Conservation (phyloP, 2,888 invertebrate genomes). For the Caenorhabditis uteleia region DNA sequence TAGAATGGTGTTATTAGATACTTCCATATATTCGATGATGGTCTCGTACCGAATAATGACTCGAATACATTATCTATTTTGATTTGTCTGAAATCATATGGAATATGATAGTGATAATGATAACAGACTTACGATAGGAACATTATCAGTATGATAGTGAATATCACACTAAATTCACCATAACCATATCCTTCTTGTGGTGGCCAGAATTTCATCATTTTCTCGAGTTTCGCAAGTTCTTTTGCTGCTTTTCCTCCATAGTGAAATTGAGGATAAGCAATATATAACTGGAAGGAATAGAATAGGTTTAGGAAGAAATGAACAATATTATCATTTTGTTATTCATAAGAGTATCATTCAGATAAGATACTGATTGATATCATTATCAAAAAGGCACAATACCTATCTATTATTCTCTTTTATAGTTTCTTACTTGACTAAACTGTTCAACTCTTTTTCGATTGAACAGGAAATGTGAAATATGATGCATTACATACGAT, state of each 20-base stretch:
- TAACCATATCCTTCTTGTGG: slow-evolving; percentile 19
- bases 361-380: too few species aligned
- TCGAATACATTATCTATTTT: slow-evolving; percentile 10
- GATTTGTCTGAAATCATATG: slow-evolving; percentile 14
- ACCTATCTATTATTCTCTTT: neutral
- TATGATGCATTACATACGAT: slow-evolving; percentile 14
- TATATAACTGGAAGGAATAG: slow-evolving; percentile 22
- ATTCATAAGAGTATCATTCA: too few species aligned
- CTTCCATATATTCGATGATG: slow-evolving; percentile 4
- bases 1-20: slow-evolving; percentile 22
- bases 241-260: slow-evolving; percentile 1
- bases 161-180: slow-evolving; percentile 20
- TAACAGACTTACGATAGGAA: slow-evolving; percentile 14
- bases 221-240: slow-evolving; percentile 24
- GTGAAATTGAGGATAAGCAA: slow-evolving; percentile 8
- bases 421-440: too few species aligned
- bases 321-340: too few species aligned
- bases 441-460: neutral
- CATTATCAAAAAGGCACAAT: too few species aligned
- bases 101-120: too few species aligned
- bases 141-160: slow-evolving; percentile 17
- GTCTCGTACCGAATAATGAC: slow-evolving; percentile 2
- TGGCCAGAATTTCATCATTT: slow-evolving; percentile 26
- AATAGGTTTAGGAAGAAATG: too few species aligned
- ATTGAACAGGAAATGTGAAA: slow-evolving; percentile 22